Conservation (phyloP, 2,888 invertebrate species). For the Keiferia lycopersicella region DNA sequence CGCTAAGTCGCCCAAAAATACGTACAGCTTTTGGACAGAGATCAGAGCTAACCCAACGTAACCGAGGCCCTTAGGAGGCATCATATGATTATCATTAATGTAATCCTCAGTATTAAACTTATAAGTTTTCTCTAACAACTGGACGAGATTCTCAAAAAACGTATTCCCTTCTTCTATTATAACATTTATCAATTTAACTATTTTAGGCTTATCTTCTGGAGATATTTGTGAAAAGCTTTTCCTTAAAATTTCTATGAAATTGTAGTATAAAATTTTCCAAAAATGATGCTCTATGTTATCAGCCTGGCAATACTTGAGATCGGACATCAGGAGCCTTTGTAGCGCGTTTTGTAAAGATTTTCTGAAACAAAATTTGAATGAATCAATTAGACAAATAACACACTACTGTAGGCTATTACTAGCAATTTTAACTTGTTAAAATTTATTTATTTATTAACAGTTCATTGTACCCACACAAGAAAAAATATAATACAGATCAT, state of each 20-base stretch:
- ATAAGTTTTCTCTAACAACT: constrained; percentile 87
- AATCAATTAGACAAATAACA: no score
- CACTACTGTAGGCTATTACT: no score
- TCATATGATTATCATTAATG: constrained; percentile 80
- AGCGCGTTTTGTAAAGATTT: constrained; percentile 85
- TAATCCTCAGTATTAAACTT: constrained; percentile 86
- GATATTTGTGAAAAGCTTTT: constrained; percentile 84
- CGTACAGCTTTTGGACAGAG: constrained; percentile 92
- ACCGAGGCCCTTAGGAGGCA: constrained; percentile 83
- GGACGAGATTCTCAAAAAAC: constrained; percentile 89
- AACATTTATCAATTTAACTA: constrained; percentile 83
- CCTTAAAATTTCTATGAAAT: constrained; percentile 91
- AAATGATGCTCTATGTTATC: constrained; percentile 94
- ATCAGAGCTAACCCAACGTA: constrained; percentile 89
- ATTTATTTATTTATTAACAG: no score
- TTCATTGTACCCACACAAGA: no score
- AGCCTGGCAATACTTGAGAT: constrained; percentile 92
- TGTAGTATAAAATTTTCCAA: constrained; percentile 95
- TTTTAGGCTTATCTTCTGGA: constrained; percentile 83
- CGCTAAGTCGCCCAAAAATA: constrained; percentile 95
- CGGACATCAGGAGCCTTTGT: constrained; percentile 85
- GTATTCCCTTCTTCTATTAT: constrained; percentile 90
- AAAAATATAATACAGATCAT: no score
- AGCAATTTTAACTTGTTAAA: no score
- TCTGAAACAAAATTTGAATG: constrained; percentile 53